These are phyloP conservation scores for Pithecia hirsuta DNA, from an alignment of 2,797 vertebrate species.

Conservation along the genomic window DNA sequence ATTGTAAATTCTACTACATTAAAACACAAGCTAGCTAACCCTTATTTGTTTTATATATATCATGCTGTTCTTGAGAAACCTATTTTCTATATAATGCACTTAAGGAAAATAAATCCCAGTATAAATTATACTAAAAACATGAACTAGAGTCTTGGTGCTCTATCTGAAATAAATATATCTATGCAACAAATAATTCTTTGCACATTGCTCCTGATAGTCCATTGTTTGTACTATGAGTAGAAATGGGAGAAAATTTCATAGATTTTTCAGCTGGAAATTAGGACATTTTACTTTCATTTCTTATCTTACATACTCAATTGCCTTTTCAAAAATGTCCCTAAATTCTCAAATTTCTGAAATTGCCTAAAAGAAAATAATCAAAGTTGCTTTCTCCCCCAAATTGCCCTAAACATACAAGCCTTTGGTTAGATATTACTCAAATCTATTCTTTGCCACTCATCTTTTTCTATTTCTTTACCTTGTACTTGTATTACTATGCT, in stretches of 20 bases:
- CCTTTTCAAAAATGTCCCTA: background rate
- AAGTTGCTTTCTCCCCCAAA: background rate
- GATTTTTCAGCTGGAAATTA: background rate
- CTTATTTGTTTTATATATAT: background rate
- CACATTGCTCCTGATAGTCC: background rate
- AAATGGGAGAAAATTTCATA: background rate
- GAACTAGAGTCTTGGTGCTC: background rate
- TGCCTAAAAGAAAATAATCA: background rate
- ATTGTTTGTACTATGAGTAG: background rate
- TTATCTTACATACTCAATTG: background rate
- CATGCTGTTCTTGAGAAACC: background rate
- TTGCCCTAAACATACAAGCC: background rate
- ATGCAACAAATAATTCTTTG: background rate
- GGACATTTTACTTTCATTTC: background rate
- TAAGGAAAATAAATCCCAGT: background rate
- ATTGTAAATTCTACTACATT: background rate
- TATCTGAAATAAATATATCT: background rate
- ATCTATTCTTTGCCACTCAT: background rate
- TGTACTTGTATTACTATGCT: background rate
- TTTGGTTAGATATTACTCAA: background rate
- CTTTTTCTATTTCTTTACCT: background rate
- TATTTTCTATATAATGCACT: background rate
- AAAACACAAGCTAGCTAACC: background rate
- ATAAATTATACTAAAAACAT: constrained; percentile 10
- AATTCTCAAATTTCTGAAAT: background rate